Evolutionary conservation across 2,888 invertebrate species (phyloP).

Genomic region (Lydus trimaculatus): DNA sequence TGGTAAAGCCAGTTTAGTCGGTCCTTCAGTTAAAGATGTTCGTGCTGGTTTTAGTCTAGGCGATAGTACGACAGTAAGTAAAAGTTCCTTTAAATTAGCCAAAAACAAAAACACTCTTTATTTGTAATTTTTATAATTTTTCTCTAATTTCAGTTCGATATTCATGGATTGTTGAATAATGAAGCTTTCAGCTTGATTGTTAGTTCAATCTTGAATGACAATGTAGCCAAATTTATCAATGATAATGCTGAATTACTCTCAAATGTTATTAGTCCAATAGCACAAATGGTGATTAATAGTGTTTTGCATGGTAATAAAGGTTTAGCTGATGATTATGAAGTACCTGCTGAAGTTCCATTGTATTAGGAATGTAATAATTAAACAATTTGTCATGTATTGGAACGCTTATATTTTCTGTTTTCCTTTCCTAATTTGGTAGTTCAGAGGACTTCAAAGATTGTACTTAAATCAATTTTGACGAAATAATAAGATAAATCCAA

Average conservation of each 20-base stretch:
- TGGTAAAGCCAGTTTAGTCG: background rate
- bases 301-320: background rate
- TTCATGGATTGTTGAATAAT: constrained; percentile 46
- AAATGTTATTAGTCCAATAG: background rate
- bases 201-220: constrained; percentile 40
- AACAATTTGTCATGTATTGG: background rate
- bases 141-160: constrained; percentile 42
- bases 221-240: constrained; percentile 40
- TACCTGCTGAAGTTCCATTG: background rate
- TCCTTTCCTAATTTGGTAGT: no score
- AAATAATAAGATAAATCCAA: no score
- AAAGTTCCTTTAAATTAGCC: background rate
- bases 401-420: no score
- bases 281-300: background rate
- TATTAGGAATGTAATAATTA: background rate
- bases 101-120: background rate
- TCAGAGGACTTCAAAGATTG: no score
- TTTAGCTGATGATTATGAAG: background rate
- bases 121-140: constrained; percentile 1
- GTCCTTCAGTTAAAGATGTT: background rate
- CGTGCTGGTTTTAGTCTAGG: background rate
- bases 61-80: background rate
- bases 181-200: constrained; percentile 44
- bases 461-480: no score
- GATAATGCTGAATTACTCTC: constrained; percentile 39